Evolutionary conservation across 2,797 vertebrate species (phyloP).

Genomic region (Chaetophractus vellerosus): DNA sequence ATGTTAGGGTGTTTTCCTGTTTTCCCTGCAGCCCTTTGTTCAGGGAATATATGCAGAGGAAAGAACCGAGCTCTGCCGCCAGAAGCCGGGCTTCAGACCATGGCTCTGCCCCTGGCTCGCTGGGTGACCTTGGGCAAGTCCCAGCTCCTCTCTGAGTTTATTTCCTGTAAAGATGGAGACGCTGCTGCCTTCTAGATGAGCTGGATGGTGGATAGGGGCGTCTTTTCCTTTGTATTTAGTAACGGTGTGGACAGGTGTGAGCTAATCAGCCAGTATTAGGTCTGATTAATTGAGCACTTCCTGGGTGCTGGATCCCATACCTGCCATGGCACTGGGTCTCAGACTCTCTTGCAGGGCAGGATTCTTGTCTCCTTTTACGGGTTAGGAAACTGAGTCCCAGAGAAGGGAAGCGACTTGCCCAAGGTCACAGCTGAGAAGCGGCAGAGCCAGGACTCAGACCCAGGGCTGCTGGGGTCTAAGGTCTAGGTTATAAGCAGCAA

Average conservation of each 20-base stretch:
- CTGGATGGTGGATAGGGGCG: fast-evolving
- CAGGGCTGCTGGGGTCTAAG: too few relatives aligned
- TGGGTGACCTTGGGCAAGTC: neutral
- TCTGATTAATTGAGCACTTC: fast-evolving
- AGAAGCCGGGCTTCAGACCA: neutral
- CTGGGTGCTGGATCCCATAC: fast-evolving
- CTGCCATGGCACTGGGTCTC: fast-evolving
- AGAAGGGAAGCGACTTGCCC: neutral
- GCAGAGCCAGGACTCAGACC: neutral
- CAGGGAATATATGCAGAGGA: fast-evolving
- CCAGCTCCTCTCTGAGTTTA: neutral
- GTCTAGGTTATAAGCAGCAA: fast-evolving
- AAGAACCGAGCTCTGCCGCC: neutral
- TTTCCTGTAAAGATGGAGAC: neutral
- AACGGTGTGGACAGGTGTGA: neutral
- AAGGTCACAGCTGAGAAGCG: fast-evolving
- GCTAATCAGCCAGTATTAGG: fast-evolving
- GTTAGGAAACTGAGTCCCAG: neutral
- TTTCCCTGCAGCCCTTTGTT: neutral
- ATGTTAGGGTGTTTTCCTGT: fast-evolving
- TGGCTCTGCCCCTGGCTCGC: neutral
- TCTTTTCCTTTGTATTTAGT: fast-evolving
- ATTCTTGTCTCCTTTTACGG: neutral
- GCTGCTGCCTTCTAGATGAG: neutral
- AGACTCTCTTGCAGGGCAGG: fast-evolving